Conservation (phyloP, 2,113 vertebrate species). For the Labeo catla region DNA sequence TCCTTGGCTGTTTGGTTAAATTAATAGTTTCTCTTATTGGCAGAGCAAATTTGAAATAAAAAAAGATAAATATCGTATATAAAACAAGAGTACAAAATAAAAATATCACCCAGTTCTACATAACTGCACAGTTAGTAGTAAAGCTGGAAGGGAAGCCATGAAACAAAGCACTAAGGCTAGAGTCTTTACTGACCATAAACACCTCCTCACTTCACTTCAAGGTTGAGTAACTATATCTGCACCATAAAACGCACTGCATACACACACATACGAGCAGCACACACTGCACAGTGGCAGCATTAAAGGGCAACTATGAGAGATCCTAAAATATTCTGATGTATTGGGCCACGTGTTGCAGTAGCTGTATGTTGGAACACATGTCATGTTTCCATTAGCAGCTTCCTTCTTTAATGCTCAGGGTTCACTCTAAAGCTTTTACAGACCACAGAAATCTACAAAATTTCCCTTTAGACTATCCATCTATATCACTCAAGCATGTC, state of each 20-base stretch:
- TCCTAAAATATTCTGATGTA: conserved; percentile 59
- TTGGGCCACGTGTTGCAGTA: conserved; percentile 44
- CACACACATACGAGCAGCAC: not conserved
- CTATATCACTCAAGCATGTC: not conserved
- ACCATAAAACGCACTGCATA: not conserved
- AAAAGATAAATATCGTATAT: too few relatives aligned
- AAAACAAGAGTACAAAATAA: not conserved
- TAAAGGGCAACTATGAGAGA: conserved; percentile 56
- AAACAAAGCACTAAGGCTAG: conserved; percentile 28
- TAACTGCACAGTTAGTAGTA: not conserved
- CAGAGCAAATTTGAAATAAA: not conserved
- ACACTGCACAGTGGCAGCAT: conserved; percentile 23
- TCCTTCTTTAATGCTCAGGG: not conserved
- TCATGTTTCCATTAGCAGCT: conserved; percentile 33
- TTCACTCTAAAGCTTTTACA: conserved; percentile 31
- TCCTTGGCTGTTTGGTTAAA: not conserved
- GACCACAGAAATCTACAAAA: conserved; percentile 1
- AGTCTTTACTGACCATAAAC: conserved; percentile 39
- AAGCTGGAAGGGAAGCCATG: conserved; percentile 11
- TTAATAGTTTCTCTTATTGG: not conserved
- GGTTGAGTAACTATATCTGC: conserved; percentile 42
- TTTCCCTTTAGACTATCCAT: not conserved
- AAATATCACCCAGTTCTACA: not conserved
- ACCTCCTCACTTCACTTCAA: conserved; percentile 34
- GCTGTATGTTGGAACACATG: conserved; percentile 17